Percentiles rank a stretch among this genome's conserved stretches.
phyloP scores from a whole-genome alignment of 2,797 vertebrate species.

The Columba guinea region DNA sequence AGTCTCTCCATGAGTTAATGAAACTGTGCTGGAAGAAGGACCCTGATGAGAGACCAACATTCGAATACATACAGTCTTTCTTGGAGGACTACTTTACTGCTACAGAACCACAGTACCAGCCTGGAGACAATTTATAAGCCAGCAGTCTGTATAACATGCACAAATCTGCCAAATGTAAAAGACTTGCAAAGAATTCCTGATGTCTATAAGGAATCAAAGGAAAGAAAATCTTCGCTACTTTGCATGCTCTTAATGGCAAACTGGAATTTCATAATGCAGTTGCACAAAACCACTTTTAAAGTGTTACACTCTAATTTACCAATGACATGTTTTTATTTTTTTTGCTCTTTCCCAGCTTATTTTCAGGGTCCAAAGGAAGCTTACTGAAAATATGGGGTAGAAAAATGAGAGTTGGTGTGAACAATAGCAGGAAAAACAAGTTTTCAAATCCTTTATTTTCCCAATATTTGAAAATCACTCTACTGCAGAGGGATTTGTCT shows the following conservation, averaged over 20 bases:
- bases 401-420: slow-evolving; percentile 43
- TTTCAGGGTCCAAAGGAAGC: slow-evolving; percentile 77
- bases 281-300: slow-evolving; percentile 83
- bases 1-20: slow-evolving; percentile 96
- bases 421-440: slow-evolving; percentile 16
- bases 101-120: slow-evolving; percentile 97
- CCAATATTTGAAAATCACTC: slow-evolving; percentile 16
- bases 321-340: slow-evolving; percentile 63
- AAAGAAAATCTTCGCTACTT: slow-evolving; percentile 73
- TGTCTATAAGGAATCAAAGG: slow-evolving; percentile 70
- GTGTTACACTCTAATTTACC: slow-evolving; percentile 78
- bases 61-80: slow-evolving; percentile 96
- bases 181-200: slow-evolving; percentile 72
- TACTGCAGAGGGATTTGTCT: slow-evolving; percentile 41
- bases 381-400: slow-evolving; percentile 65
- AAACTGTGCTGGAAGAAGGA: slow-evolving; percentile 97
- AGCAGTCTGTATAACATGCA: slow-evolving; percentile 67
- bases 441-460: slow-evolving; percentile 53
- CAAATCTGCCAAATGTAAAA: slow-evolving; percentile 79
- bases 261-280: slow-evolving; percentile 80
- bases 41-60: slow-evolving; percentile 94
- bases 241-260: slow-evolving; percentile 80
- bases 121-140: slow-evolving; percentile 94
- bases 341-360: slow-evolving; percentile 32
- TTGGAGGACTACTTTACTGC: slow-evolving; percentile 97